Evolutionary conservation across 2,797 vertebrate species (phyloP).

Genomic region (Antennarius maculatus): DNA sequence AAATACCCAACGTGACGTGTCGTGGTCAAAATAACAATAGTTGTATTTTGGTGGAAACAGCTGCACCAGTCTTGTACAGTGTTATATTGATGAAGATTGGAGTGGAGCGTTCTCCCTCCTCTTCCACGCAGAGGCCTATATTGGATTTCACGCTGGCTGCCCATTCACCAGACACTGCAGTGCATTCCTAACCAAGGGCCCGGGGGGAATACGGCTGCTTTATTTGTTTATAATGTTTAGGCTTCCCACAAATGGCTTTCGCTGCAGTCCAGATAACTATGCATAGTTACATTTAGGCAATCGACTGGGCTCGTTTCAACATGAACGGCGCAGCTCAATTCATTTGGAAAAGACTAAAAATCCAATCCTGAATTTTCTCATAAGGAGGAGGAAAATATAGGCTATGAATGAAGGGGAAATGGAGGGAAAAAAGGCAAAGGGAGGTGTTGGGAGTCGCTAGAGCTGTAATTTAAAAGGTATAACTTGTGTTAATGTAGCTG

Average conservation of each 20-base stretch:
- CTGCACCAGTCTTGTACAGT: slow-evolving; percentile 64
- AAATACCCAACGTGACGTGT: slow-evolving; percentile 46
- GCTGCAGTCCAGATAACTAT: slow-evolving; percentile 76
- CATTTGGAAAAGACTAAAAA: slow-evolving; percentile 77
- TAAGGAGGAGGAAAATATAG: slow-evolving; percentile 42
- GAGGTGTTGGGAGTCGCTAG: slow-evolving; percentile 17
- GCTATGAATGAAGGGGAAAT: slow-evolving; percentile 43
- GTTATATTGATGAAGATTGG: slow-evolving; percentile 78
- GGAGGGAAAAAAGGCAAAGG: slow-evolving; percentile 33
- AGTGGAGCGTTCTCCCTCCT: slow-evolving; percentile 69
- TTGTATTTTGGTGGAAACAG: slow-evolving; percentile 65
- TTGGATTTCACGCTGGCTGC: slow-evolving; percentile 79
- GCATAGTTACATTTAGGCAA: slow-evolving; percentile 84
- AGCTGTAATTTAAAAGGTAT: slow-evolving; percentile 63
- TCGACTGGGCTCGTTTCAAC: slow-evolving; percentile 80
- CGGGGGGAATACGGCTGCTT: slow-evolving; percentile 77
- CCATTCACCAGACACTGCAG: slow-evolving; percentile 80
- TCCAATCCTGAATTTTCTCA: slow-evolving; percentile 65
- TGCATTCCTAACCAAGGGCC: slow-evolving; percentile 78
- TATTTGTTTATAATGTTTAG: slow-evolving; percentile 86
- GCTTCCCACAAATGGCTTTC: slow-evolving; percentile 77
- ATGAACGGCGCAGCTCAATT: slow-evolving; percentile 72
- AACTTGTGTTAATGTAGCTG: slow-evolving; percentile 46
- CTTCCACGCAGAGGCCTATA: slow-evolving; percentile 63
- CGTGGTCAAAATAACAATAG: slow-evolving; percentile 64